Evolutionary conservation across 2,113 vertebrate genomes (phyloP), one percentile per base, ranked within the genome.

Genomic region (Myocastor coypus): DNA sequence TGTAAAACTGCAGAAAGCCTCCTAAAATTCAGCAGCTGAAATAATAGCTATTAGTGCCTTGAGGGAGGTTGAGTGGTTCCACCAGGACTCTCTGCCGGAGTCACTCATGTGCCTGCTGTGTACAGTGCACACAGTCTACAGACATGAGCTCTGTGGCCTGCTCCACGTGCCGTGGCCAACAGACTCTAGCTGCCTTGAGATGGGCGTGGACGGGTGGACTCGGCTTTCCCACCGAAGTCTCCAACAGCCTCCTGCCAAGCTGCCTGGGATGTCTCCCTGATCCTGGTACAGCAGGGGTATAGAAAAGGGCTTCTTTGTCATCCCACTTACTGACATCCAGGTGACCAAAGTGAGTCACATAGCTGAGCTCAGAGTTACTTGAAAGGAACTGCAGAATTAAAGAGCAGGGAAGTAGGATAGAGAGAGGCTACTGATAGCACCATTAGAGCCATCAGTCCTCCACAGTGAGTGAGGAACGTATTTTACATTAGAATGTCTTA

Each of bases 401-500:
- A 26, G 57, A 40, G 14, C 42, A 64, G 80, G 37, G 0, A 22
- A 55, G 0, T 0, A 57, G 14, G 57, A 57, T 22, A 22, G 9
- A 13, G 92, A 81, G 63, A 73, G 26, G 14, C 24, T 22, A 20
- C 14, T 37, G 46, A 34, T 34, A 57, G 77, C 26, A 3, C 40
- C 28, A 13, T 30, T 50, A 9, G 17, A 40, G 50, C 32, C 10
- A 5, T 42, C 34, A 0, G 17, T 4, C 16, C n/a, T 63, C 28
- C 34, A 7, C 1, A 32, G 52, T 57, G 42, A 13, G 13, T 40
- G 30, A 8, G 34, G 12, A 64, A 46, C 40, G 4, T 55, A 13
- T 92, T 96, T 92, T 73, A 80, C 92, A 91, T 8, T 7, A 61
- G 16, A 14, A 50, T 14, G 32, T 95, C 81, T 90, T 82, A 84